Evolutionary conservation across 2,113 vertebrate species (phyloP).

Genomic region (Asarcornis scutulata): DNA sequence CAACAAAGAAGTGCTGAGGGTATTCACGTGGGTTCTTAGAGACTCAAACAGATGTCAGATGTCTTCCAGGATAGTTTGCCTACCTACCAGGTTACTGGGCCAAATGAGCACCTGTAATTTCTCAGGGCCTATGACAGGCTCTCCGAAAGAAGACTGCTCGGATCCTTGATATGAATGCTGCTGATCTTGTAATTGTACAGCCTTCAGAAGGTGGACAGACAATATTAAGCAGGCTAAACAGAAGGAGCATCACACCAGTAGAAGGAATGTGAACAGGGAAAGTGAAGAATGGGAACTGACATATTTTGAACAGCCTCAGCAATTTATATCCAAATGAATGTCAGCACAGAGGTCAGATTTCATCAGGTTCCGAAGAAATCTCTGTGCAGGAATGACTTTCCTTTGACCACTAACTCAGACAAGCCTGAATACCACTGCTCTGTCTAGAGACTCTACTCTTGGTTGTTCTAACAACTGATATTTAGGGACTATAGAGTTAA

Average conservation of each 20-base stretch:
- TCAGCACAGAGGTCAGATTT: slow-evolving; percentile 18
- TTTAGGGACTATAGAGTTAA: neutral
- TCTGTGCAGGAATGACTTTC: neutral
- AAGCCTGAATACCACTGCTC: neutral
- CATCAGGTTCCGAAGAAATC: neutral
- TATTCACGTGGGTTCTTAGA: neutral
- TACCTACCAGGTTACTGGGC: neutral
- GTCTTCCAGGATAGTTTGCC: neutral
- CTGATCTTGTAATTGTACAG: neutral
- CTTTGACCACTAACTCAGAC: neutral
- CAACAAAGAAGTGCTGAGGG: neutral
- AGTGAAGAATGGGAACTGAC: neutral
- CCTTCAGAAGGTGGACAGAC: neutral
- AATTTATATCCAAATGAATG: neutral
- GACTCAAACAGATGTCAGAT: neutral
- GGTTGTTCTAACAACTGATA: neutral
- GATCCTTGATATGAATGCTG: neutral
- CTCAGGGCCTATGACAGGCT: neutral
- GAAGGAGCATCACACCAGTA: neutral
- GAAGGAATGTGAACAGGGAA: neutral
- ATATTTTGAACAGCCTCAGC: neutral
- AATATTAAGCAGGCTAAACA: neutral
- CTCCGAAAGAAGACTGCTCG: neutral
- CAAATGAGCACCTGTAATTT: neutral
- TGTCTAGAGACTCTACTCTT: neutral